Percentiles rank a stretch among this genome's conserved stretches.
Evolutionary conservation across 2,797 vertebrate species (phyloP).

Genomic region (Okamejei kenojei): DNA sequence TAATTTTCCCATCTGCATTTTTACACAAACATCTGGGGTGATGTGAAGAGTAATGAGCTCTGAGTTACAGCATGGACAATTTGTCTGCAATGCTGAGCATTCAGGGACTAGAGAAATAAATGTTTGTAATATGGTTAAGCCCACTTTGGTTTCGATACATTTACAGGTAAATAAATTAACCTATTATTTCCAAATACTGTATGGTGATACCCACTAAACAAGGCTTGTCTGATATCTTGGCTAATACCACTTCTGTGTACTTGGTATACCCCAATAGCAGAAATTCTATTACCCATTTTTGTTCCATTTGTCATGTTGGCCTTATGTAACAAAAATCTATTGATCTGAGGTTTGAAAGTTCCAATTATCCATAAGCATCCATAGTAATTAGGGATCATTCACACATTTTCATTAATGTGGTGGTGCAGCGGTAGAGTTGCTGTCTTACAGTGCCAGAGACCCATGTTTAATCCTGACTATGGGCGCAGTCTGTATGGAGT

Average conservation of each 20-base stretch:
- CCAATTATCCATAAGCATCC: neutral
- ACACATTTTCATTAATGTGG: neutral
- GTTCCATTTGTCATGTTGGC: no score
- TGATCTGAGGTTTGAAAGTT: neutral
- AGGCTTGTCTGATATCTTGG: neutral
- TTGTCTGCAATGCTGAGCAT: no score
- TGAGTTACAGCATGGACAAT: no score
- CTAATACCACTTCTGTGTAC: neutral
- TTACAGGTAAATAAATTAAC: conserved; percentile 6
- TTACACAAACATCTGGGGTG: no score
- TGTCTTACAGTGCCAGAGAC: no score
- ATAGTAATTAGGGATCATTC: neutral
- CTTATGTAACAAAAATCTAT: neutral
- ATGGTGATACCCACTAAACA: neutral
- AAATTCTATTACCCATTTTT: neutral
- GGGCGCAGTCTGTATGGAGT: no score
- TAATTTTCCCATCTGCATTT: no score
- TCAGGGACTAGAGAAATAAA: neutral
- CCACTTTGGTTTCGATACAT: neutral
- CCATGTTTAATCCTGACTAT: no score
- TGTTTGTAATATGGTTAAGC: neutral
- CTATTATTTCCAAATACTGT: neutral
- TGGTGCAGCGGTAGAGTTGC: no score
- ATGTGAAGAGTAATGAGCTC: no score
- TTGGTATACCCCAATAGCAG: neutral